These are phyloP conservation scores for Oreochromis niloticus DNA, from an alignment of 2,113 vertebrate species.

Conservation along the genomic window DNA sequence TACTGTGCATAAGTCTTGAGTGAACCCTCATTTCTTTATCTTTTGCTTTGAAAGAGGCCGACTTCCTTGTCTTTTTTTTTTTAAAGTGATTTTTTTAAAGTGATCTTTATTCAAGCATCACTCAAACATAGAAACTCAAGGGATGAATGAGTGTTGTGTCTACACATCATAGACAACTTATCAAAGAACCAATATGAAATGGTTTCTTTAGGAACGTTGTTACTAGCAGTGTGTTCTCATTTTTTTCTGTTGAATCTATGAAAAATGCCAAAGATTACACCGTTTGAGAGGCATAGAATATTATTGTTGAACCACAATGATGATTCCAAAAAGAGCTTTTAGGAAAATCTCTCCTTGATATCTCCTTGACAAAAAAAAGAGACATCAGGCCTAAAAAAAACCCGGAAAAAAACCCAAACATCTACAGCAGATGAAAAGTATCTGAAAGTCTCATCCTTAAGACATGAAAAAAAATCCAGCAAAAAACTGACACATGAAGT, in stretches of 20 bases:
- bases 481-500: neutral
- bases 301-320: neutral
- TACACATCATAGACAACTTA: neutral
- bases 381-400: neutral
- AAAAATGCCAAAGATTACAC: neutral
- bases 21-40: neutral
- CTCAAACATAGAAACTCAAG: neutral
- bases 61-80: neutral
- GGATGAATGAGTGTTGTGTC: neutral
- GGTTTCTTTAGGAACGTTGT: neutral
- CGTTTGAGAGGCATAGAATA: neutral
- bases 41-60: neutral
- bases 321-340: neutral
- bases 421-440: neutral
- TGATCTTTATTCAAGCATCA: neutral
- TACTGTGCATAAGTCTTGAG: neutral
- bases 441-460: neutral
- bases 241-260: neutral
- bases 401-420: neutral
- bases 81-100: neutral
- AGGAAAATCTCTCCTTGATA: neutral
- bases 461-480: fast-evolving
- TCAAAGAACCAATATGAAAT: neutral
- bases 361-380: neutral
- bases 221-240: neutral